These are phyloP conservation scores for Oreocharis arfaki DNA, from an alignment of 2,113 vertebrate species.

Conservation along the genomic window DNA sequence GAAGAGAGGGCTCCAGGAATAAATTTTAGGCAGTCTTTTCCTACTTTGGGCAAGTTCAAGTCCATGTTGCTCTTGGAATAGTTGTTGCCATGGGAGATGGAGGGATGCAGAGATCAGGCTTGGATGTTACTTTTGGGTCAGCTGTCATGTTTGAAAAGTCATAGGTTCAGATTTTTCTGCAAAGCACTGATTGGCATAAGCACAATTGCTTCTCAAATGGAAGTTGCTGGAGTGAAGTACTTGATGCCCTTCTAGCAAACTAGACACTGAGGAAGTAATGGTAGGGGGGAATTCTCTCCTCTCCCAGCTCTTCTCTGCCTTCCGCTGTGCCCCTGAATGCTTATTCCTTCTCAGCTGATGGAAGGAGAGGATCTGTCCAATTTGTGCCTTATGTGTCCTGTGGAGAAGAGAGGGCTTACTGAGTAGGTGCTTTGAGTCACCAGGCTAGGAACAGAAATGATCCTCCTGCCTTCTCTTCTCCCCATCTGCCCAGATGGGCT, in stretches of 20 bases:
- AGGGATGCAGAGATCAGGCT: neutral
- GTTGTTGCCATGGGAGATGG: accelerated
- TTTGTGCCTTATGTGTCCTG: neutral
- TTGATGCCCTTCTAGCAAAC: neutral
- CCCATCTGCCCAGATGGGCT: neutral
- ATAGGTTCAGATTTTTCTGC: neutral
- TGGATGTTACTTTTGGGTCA: neutral
- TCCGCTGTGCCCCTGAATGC: neutral
- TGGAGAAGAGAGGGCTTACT: neutral
- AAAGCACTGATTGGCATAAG: neutral
- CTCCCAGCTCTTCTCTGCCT: neutral
- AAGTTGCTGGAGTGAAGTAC: neutral
- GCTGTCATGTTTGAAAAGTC: neutral
- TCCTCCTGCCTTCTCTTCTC: neutral
- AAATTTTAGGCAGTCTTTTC: neutral
- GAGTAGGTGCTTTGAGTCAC: neutral
- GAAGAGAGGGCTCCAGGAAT: neutral
- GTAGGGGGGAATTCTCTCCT: neutral
- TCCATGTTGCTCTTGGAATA: neutral
- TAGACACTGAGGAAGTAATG: neutral
- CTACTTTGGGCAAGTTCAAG: neutral
- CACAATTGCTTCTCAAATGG: neutral
- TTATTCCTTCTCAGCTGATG: neutral
- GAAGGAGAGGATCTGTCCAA: neutral
- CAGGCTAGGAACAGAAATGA: neutral